Base-by-base conservation (phyloP, 2,888 invertebrate genomes). In the Tenthredo distinguenda region DNA sequence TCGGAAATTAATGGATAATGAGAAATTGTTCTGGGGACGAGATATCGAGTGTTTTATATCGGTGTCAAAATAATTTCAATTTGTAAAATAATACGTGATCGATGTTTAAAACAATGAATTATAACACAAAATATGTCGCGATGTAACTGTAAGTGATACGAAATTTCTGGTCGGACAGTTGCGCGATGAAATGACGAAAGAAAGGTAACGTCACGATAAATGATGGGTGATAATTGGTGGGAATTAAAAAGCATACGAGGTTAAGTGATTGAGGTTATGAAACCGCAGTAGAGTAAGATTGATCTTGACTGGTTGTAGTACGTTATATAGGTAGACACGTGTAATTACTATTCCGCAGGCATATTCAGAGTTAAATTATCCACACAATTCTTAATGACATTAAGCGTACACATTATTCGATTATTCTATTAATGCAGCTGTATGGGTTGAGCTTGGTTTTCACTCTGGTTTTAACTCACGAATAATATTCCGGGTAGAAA, bases 181-280 rank as follows among this genome's bases (percentile, higher is more conserved):
- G 68, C 34, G 6, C 12, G 18, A 34, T 34, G 1, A 15, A 34
- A 68, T 34, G 34, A 34, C 21, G 43, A 40, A 15, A 26, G n/a
- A 34, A 34, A 7, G 15, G 26, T 26, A 31, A 18, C 3, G 77
- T 47, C 2, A 6, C 4, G 26, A 0, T 77, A 7, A 34, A 77
- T 34, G 43, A 47, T n/a, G n/a, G 26, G 6, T 18, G 9, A 77
- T 50, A 47, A 55, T 55, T 77, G 9, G 7, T 31, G 50, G 10
- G 31, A 26, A 40, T 47, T 26, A 26, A 34, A 47, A 31, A 2
- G 47, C 43, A 9, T 50, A 50, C 76, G 76, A 74, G 72, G 74
- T 43, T 77, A 77, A 47, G 77, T 34, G 50, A 77, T 55, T 55
- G 50, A 77, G 77, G 50, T 55, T 77, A 77, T 77, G 77, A 34